Percentiles rank a stretch among this genome's conserved stretches.
Evolutionary conservation across 1,140 invertebrate genomes (phyloP).

Genomic region (Oryctes rhinoceros): DNA sequence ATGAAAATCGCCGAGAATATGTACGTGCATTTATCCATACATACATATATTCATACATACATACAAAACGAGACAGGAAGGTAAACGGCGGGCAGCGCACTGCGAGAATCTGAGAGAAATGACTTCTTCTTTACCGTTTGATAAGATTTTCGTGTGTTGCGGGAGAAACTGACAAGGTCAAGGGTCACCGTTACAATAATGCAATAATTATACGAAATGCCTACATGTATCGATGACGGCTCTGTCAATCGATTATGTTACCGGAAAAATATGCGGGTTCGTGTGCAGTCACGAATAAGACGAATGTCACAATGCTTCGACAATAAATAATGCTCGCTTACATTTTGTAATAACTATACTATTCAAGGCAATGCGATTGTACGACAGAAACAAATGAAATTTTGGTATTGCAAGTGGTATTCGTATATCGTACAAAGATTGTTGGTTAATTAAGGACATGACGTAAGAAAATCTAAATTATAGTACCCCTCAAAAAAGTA

Average conservation of each 20-base stretch:
- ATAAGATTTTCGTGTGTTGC: slow-evolving; percentile 33
- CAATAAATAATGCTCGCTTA: not conserved
- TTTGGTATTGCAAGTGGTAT: too few relatives aligned
- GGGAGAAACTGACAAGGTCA: slow-evolving; percentile 26
- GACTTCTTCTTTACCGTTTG: slow-evolving; percentile 30
- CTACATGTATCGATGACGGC: slow-evolving; percentile 3
- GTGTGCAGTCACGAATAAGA: slow-evolving; percentile 18
- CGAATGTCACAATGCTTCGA: slow-evolving; percentile 12
- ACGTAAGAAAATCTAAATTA: too few relatives aligned
- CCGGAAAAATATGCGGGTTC: not conserved
- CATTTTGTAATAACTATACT: not conserved
- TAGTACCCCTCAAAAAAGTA: too few relatives aligned
- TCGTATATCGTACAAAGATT: too few relatives aligned
- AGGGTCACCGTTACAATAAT: slow-evolving; percentile 30
- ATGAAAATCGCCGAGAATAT: slow-evolving; percentile 27
- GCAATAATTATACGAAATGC: slow-evolving; percentile 36
- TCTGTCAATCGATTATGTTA: slow-evolving; percentile 16
- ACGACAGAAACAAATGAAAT: not conserved
- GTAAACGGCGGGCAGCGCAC: not conserved
- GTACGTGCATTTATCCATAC: not conserved
- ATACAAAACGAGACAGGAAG: slow-evolving; percentile 16
- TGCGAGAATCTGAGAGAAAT: not conserved
- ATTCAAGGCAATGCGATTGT: not conserved
- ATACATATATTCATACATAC: not conserved
- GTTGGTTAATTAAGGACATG: too few relatives aligned